These are phyloP conservation scores for Pilophorus perplexus DNA, from an alignment of 2,888 invertebrate species.

Conservation along the genomic window DNA sequence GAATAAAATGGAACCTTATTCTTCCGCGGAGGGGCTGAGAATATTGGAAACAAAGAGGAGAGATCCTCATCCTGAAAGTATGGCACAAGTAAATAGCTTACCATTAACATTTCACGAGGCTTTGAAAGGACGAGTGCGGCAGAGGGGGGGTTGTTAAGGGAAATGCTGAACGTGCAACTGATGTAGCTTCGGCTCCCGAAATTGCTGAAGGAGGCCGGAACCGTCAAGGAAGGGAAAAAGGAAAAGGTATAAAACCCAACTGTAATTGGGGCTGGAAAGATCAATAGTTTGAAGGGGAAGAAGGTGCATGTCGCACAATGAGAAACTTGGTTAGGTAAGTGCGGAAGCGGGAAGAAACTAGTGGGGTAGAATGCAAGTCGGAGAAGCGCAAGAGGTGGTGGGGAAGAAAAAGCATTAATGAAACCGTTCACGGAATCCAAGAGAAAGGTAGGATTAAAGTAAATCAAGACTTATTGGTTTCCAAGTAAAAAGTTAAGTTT, in stretches of 20 bases:
- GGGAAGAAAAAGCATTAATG: constrained; percentile 34
- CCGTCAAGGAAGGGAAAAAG: background rate
- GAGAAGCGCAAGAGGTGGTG: background rate
- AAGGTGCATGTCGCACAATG: constrained; percentile 30
- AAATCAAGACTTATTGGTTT: constrained; percentile 43
- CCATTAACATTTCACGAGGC: background rate
- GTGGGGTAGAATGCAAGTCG: background rate
- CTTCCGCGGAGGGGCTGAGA: too few species aligned
- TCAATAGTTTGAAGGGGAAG: constrained; percentile 8
- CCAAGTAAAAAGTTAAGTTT: constrained; percentile 41
- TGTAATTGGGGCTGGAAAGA: constrained; percentile 28
- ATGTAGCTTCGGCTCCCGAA: background rate
- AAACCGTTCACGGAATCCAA: constrained; percentile 34
- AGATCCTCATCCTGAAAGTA: too few species aligned
- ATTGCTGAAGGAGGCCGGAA: constrained; percentile 7
- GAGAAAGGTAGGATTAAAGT: constrained; percentile 36
- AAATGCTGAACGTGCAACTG: constrained; percentile 1
- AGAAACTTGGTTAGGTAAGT: background rate
- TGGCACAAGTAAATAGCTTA: too few species aligned
- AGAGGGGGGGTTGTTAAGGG: too few species aligned
- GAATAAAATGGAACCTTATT: too few species aligned
- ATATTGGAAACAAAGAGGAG: too few species aligned
- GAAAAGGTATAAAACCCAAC: constrained; percentile 12
- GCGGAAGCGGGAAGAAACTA: background rate
- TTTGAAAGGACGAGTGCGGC: too few species aligned